A percentile compares a stretch with the other conserved stretches of the same genome.
Conservation (phyloP, 2,888 invertebrate species). For the Dorcus hopei region DNA sequence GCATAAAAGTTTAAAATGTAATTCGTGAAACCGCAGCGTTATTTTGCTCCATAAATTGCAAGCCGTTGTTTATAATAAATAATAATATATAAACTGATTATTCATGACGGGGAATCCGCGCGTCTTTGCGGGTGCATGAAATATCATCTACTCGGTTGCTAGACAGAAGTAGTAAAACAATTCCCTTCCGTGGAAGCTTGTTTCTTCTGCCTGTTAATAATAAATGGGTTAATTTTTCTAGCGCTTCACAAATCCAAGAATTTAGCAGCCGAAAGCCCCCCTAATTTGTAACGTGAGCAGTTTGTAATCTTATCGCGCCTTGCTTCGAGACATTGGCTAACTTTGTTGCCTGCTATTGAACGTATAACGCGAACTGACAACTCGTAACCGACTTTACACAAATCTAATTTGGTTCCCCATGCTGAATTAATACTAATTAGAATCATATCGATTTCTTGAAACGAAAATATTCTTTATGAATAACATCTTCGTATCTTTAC, state of each 20-base stretch:
- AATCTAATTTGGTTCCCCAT: constrained; percentile 32
- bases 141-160: constrained; percentile 34
- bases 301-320: constrained; percentile 39
- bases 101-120: constrained; percentile 35
- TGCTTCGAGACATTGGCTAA: constrained; percentile 15
- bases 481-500: too few species aligned
- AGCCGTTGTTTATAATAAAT: constrained; percentile 36
- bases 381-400: constrained; percentile 32
- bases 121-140: constrained; percentile 34
- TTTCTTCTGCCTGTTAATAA: constrained; percentile 28
- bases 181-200: constrained; percentile 34
- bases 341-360: constrained; percentile 19
- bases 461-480: too few species aligned
- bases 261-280: constrained; percentile 9
- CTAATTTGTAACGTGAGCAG: constrained; percentile 46
- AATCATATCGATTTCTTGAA: too few species aligned
- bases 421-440: too few species aligned
- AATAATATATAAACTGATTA: constrained; percentile 41
- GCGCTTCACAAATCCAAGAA: constrained; percentile 19
- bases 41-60: constrained; percentile 37
- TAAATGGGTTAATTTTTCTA: constrained; percentile 33
- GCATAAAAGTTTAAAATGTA: constrained; percentile 27
- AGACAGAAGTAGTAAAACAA: constrained; percentile 40
- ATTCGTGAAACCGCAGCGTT: constrained; percentile 28
- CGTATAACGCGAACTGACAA: constrained; percentile 30